Conservation (phyloP, 2,797 vertebrate species). For the Knipowitschia caucasica region DNA sequence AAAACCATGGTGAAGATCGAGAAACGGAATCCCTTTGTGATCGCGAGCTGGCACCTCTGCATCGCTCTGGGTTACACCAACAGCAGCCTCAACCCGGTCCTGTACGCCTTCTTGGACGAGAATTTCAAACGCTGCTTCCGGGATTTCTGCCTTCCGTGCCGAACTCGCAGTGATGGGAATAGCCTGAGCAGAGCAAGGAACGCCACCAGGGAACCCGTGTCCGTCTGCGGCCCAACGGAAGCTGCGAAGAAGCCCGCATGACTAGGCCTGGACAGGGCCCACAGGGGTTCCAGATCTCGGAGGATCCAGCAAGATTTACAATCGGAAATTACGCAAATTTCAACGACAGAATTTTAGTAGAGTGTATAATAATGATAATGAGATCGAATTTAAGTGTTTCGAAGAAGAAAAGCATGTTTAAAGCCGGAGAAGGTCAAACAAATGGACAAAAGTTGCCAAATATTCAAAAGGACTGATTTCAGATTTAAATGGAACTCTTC, state of each 20-base stretch:
- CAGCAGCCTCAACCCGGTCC: slow-evolving; percentile 92
- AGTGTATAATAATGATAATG: too few relatives aligned
- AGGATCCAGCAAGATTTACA: slow-evolving; percentile 71
- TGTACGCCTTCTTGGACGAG: slow-evolving; percentile 92
- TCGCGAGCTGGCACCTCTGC: slow-evolving; percentile 91
- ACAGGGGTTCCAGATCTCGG: slow-evolving; percentile 51
- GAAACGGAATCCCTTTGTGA: slow-evolving; percentile 84
- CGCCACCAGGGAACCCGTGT: slow-evolving; percentile 75
- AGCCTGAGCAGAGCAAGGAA: slow-evolving; percentile 75
- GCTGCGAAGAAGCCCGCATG: slow-evolving; percentile 79
- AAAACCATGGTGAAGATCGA: slow-evolving; percentile 88
- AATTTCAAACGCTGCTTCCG: slow-evolving; percentile 93
- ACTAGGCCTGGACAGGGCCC: slow-evolving; percentile 77
- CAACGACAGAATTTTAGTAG: slow-evolving; percentile 80
- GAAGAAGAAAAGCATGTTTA: too few relatives aligned
- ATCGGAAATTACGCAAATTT: slow-evolving; percentile 81
- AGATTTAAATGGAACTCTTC: too few relatives aligned
- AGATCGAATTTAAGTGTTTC: too few relatives aligned
- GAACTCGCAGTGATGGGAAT: slow-evolving; percentile 66
- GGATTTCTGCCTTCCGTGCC: slow-evolving; percentile 86
- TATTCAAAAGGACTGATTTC: too few relatives aligned
- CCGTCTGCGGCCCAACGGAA: slow-evolving; percentile 79
- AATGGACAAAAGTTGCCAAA: too few relatives aligned
- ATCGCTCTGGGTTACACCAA: slow-evolving; percentile 94
- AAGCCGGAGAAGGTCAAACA: too few relatives aligned